Evolutionary conservation across 2,113 vertebrate genomes (phyloP), one percentile per base, ranked within the genome.

Genomic region (Forbesichthys agassizii): DNA sequence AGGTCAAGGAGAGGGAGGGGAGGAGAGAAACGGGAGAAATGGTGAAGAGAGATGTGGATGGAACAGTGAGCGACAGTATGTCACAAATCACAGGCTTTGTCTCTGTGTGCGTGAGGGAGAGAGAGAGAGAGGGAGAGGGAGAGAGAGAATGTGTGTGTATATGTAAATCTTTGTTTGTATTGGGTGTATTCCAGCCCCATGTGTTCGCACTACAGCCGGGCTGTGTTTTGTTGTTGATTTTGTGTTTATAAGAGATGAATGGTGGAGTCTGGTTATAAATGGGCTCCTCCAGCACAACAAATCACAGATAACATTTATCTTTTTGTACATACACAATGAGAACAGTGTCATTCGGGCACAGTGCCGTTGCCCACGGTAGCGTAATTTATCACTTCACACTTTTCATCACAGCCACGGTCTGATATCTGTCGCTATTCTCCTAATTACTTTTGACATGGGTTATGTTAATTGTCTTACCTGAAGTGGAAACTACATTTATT

Each of bases 1-100:
- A 90, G 88, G 87, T 87, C 87, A 89, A 87, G 83, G 87, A 79
- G 87, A 86, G 73, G 80, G 84, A 84, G 84, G 84, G 70, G 82
- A 61, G 13, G 53, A 12, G 52, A 47, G 36, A 10, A 54, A 60
- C n/a, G 47, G 66, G 81, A 68, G 79, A 59, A 75, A 57, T 4
- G 64, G 63, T 49, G 65, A 83, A 87, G 67, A 79, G 75, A 85
- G 81, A 87, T 78, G 81, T 84, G 83, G 72, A 79, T 76, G 81
- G 85, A 55, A 77, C 81, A 79, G 74, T 69, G 46, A 11, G 46
- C 72, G 78, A 85, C 79, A 76, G 69, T 62, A 73, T 82, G 89
- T 85, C 86, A 83, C 71, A 74, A 18, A 18, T 33, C 20, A 57
- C 55, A 20, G 18, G 51, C 11, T 68, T 61, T 48, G 9, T 52